Evolutionary conservation across 2,888 invertebrate species (phyloP).

Genomic region (Bugulina stolonifera): DNA sequence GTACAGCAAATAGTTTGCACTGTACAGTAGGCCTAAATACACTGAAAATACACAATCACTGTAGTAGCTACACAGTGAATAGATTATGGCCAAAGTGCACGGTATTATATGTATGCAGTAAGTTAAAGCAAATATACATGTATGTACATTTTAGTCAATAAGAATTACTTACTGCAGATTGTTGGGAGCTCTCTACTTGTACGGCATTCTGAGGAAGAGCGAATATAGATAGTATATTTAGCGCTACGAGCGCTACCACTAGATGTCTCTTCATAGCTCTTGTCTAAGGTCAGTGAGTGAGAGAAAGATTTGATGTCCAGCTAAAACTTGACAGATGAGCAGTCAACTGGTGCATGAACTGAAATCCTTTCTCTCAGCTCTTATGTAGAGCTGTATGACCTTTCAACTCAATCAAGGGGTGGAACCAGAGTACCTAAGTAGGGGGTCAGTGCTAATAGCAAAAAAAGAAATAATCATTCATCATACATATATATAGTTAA

Average conservation of each 20-base stretch:
- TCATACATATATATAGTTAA: too few species aligned
- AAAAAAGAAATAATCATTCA: too few species aligned
- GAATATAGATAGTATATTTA: background rate
- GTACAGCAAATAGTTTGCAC: too few species aligned
- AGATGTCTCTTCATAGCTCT: slow-evolving; percentile 8
- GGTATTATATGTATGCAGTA: too few species aligned
- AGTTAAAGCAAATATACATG: too few species aligned
- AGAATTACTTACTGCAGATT: slow-evolving; percentile 1
- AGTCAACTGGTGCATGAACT: slow-evolving; percentile 15
- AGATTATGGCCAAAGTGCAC: too few species aligned
- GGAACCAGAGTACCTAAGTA: background rate
- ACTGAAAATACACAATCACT: too few species aligned
- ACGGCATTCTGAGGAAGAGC: slow-evolving; percentile 2
- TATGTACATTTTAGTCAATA: too few species aligned
- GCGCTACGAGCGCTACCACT: slow-evolving; percentile 14
- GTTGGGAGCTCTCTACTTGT: background rate
- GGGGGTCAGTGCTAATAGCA: background rate
- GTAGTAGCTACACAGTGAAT: too few species aligned
- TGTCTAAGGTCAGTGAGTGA: background rate
- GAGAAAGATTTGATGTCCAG: slow-evolving; percentile 23
- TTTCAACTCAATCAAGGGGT: slow-evolving; percentile 8
- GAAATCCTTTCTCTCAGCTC: too few species aligned
- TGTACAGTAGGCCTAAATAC: too few species aligned
- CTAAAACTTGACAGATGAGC: background rate
- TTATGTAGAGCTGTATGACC: slow-evolving; percentile 18